Evolutionary conservation across 1,140 invertebrate genomes (phyloP).

Genomic region (Tribolium castaneum): DNA sequence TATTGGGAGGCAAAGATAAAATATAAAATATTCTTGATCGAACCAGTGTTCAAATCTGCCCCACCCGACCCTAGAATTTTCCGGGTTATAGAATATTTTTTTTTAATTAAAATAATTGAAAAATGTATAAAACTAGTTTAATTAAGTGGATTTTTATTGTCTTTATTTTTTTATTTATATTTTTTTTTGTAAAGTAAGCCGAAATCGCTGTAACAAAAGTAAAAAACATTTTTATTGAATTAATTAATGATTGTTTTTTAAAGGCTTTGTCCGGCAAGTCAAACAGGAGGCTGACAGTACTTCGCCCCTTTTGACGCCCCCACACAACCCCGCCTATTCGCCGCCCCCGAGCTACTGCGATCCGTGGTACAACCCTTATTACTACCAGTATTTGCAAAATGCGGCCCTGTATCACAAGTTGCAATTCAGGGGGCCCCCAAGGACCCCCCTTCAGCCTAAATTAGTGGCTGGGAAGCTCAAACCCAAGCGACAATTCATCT

Average conservation of each 20-base stretch:
- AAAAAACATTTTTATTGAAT: too few relatives aligned
- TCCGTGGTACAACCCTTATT: slow-evolving; percentile 61
- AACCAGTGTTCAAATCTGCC: too few relatives aligned
- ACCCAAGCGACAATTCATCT: slow-evolving; percentile 95
- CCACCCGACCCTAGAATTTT: too few relatives aligned
- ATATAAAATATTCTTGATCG: too few relatives aligned
- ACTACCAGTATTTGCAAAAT: slow-evolving; percentile 77
- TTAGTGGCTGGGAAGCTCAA: slow-evolving; percentile 68
- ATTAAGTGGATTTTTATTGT: too few relatives aligned
- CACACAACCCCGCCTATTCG: slow-evolving; percentile 76
- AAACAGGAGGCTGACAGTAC: slow-evolving; percentile 72
- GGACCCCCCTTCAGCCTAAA: slow-evolving; percentile 68
- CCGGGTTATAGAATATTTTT: not conserved
- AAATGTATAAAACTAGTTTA: too few relatives aligned
- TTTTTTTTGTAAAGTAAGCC: too few relatives aligned
- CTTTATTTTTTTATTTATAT: too few relatives aligned
- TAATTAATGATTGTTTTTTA: too few relatives aligned
- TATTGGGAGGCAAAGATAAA: too few relatives aligned
- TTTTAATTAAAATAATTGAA: not conserved
- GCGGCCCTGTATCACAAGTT: slow-evolving; percentile 72
- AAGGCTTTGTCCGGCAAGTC: slow-evolving; percentile 58
- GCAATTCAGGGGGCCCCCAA: slow-evolving; percentile 63
- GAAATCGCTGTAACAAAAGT: too few relatives aligned
- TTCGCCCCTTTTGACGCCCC: slow-evolving; percentile 76
- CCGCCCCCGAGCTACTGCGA: slow-evolving; percentile 62